phyloP scores from a whole-genome alignment of 2,797 vertebrate genomes.

The Pteropus rufus region DNA sequence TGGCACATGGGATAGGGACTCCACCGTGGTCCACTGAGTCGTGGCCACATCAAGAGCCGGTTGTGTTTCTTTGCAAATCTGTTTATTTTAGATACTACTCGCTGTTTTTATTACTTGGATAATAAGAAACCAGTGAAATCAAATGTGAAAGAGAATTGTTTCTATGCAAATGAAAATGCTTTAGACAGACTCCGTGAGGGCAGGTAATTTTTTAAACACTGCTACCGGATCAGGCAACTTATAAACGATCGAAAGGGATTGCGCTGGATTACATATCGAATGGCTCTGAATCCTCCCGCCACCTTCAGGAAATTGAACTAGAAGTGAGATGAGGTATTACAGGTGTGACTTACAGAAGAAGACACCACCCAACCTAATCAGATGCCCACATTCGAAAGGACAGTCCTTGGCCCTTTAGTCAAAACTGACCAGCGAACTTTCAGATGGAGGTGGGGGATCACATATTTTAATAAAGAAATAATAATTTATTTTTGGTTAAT shows the following conservation, averaged over 20 bases:
- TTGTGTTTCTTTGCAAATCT: background rate
- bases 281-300: background rate
- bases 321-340: too few species aligned
- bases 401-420: background rate
- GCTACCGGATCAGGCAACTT: background rate
- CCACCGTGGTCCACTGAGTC: background rate
- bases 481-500: background rate
- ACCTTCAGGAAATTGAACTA: background rate
- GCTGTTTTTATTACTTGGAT: background rate
- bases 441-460: background rate
- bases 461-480: background rate
- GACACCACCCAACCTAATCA: too few species aligned
- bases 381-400: background rate
- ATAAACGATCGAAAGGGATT: background rate
- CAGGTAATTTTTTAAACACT: background rate
- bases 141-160: background rate
- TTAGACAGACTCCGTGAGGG: background rate
- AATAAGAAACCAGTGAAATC: background rate
- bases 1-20: rapidly evolving
- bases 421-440: rapidly evolving
- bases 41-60: background rate
- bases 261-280: rapidly evolving
- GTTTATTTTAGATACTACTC: background rate
- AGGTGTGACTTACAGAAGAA: background rate
- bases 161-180: background rate